Evolutionary conservation across 2,113 vertebrate genomes (phyloP).

Genomic region (Pteruthius melanotis): DNA sequence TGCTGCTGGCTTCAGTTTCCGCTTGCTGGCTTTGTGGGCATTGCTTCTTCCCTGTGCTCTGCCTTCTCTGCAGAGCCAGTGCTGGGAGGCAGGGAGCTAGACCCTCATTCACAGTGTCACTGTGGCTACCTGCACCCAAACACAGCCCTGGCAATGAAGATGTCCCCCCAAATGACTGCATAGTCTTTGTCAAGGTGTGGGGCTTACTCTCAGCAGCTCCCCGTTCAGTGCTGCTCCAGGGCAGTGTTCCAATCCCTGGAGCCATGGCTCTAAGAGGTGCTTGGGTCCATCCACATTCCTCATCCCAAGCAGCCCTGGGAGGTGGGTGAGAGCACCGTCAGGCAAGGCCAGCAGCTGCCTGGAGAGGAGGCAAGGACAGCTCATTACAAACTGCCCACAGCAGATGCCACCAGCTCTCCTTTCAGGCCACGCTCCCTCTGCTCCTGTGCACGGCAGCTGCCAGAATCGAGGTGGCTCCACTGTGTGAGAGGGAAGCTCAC

Average conservation of each 20-base stretch:
- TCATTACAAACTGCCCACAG: background rate
- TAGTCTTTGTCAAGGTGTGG: background rate
- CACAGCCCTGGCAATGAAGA: background rate
- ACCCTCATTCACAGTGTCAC: background rate
- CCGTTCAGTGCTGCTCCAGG: background rate
- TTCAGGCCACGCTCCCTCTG: background rate
- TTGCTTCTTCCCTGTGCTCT: background rate
- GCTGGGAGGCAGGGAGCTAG: background rate
- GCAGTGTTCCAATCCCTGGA: background rate
- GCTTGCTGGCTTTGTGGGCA: rapidly evolving
- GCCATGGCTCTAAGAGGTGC: background rate
- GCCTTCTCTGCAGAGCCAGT: background rate
- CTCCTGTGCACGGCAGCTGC: background rate
- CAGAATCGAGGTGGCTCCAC: background rate
- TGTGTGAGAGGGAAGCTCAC: background rate
- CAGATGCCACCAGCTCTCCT: background rate
- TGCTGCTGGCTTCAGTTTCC: background rate
- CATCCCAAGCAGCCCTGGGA: background rate
- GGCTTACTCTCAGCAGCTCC: background rate
- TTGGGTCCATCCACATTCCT: background rate
- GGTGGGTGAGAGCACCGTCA: rapidly evolving
- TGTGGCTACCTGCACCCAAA: background rate
- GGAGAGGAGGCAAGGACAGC: background rate
- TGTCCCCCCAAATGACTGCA: background rate
- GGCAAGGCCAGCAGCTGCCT: background rate